Percentiles rank a stretch among this genome's conserved stretches.
Conservation (phyloP, 2,888 invertebrate species). For the Escarpia spicata region DNA sequence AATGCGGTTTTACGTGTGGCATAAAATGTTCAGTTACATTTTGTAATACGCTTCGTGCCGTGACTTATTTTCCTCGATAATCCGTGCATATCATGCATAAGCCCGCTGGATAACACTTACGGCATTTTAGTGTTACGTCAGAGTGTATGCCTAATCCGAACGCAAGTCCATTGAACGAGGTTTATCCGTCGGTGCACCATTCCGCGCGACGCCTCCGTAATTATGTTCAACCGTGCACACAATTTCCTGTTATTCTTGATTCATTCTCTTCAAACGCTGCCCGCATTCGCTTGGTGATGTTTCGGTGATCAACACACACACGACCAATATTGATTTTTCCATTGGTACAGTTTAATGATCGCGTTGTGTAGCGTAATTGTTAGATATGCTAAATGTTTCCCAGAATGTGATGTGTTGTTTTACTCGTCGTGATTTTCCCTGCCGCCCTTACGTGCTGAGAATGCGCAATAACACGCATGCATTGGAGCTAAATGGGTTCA, state of each 20-base stretch:
- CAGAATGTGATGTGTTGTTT: not conserved
- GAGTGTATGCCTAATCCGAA: not conserved
- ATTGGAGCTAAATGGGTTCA: no score
- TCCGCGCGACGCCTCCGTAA: not conserved
- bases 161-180: not conserved
- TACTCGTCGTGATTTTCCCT: not conserved
- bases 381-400: not conserved
- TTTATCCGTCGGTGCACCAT: not conserved
- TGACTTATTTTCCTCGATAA: not conserved
- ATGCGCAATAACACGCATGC: no score
- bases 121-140: not conserved
- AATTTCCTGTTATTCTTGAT: constrained; percentile 6
- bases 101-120: not conserved
- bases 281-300: not conserved
- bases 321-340: not conserved
- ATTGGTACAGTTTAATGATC: not conserved
- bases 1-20: not conserved
- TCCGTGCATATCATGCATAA: not conserved
- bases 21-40: not conserved
- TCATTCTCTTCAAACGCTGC: constrained; percentile 3
- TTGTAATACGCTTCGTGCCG: not conserved
- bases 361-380: not conserved
- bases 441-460: no score
- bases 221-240: not conserved
- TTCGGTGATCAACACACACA: not conserved